phyloP scores from a whole-genome alignment of 2,113 vertebrate species.

The Syngnathus scovelli region DNA sequence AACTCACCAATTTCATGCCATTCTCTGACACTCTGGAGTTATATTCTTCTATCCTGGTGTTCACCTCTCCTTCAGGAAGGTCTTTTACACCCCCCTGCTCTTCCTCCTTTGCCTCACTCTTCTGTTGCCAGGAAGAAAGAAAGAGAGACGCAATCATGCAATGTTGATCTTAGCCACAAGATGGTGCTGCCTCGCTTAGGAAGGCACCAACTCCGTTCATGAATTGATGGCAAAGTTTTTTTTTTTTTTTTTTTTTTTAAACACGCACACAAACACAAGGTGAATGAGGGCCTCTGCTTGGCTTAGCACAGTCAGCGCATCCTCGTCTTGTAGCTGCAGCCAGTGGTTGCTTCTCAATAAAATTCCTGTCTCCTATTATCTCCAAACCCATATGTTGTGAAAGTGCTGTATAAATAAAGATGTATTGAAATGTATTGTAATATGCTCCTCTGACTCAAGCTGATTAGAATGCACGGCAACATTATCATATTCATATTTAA shows the following conservation, averaged over 20 bases:
- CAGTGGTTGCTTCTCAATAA: not conserved
- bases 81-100: constrained; percentile 66
- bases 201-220: not conserved
- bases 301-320: constrained; percentile 5
- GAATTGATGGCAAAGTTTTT: not conserved
- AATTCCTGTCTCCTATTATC: constrained; percentile 15
- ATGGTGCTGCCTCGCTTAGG: constrained; percentile 23
- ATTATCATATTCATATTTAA: not conserved
- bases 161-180: constrained; percentile 39
- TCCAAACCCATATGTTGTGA: not conserved
- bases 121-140: constrained; percentile 56
- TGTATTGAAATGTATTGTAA: too few relatives aligned
- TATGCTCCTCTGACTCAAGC: constrained; percentile 2
- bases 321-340: not conserved
- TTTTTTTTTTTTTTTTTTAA: not conserved
- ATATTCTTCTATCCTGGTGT: constrained; percentile 81
- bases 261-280: not conserved
- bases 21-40: constrained; percentile 83
- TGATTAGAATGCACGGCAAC: not conserved
- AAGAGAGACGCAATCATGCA: not conserved
- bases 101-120: constrained; percentile 72
- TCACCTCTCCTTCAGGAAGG: constrained; percentile 78
- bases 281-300: not conserved
- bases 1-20: constrained; percentile 87
- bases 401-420: too few relatives aligned